Base-by-base conservation (phyloP, 2,113 vertebrate species). In the Mastomys natalensis region DNA sequence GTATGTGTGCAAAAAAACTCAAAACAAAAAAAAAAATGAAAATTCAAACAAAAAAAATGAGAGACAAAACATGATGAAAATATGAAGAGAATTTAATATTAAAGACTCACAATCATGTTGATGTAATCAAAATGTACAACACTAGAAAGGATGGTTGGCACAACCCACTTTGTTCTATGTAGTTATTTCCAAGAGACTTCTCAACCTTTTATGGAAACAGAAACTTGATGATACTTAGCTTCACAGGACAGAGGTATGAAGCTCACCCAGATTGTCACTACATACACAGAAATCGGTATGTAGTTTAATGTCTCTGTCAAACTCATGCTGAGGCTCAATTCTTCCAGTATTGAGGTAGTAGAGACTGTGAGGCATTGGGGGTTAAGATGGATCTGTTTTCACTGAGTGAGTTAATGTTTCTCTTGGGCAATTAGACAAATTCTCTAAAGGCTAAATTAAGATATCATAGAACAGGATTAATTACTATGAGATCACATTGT, bases 151-250 rank as follows among this genome's bases (percentile, higher is more conserved):
- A 72, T 51, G 78, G 15, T 22, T 94, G 19, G 93, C 21, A 94
- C 8, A 29, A 66, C 81, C 12, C 2, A 19, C 34, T 86, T 97
- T 51, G 31, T 55, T 96, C 19, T 78, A 37, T 80, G 58, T n/a
- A 31, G 22, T 81, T 37, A 94, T 89, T 97, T 93, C 22, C 72
- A 89, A 92, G 22, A 93, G 16, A 88, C 15, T 81, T 90, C 62
- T 87, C 81, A 66, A 43, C 40, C 9, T 34, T 31, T 82, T 37
- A 51, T 0, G 82, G 17, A 91, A 93, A n/a, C 73, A 43, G 29
- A 93, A 87, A 82, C 31, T 53, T 45, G 4, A 40, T 82, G 11
- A 85, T 31, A 11, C 21, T 15, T 58, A 64, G 51, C 6, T 88
- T 60, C 77, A 94, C 34, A 5, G 12, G 92, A 24, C 3, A 37